Percentiles rank a stretch among this genome's conserved stretches.
Conservation (phyloP, 2,113 vertebrate species). For the Mirza zaza region DNA sequence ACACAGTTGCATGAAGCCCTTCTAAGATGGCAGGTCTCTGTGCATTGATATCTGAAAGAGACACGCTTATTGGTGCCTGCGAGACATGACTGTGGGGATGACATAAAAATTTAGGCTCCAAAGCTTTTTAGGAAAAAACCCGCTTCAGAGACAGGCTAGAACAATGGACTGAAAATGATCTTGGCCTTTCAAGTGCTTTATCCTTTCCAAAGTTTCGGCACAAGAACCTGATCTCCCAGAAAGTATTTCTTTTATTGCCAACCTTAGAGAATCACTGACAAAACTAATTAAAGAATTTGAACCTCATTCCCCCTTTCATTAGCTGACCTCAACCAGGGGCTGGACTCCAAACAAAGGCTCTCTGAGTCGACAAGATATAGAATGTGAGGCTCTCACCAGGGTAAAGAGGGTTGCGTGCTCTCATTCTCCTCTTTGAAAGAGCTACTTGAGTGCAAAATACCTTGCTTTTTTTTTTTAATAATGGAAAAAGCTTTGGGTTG, state of each 20-base stretch:
- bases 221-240: slow-evolving; percentile 72
- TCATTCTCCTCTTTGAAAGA: slow-evolving; percentile 54
- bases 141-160: slow-evolving; percentile 56
- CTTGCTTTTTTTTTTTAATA: neutral
- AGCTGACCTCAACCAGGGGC: slow-evolving; percentile 69
- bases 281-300: slow-evolving; percentile 79
- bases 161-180: slow-evolving; percentile 74
- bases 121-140: slow-evolving; percentile 47
- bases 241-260: slow-evolving; percentile 76
- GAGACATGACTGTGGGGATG: neutral
- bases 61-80: neutral
- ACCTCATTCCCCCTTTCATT: slow-evolving; percentile 65
- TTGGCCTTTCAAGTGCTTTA: slow-evolving; percentile 69
- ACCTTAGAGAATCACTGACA: slow-evolving; percentile 71
- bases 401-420: neutral
- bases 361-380: slow-evolving; percentile 63
- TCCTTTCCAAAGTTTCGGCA: slow-evolving; percentile 63
- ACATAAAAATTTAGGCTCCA: slow-evolving; percentile 54
- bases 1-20: neutral
- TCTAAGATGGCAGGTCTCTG: neutral
- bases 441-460: slow-evolving; percentile 51
- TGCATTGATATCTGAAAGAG: neutral
- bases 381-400: slow-evolving; percentile 38
- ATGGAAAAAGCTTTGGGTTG: slow-evolving; percentile 53
- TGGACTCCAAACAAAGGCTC: slow-evolving; percentile 59